Percentiles rank a stretch among this genome's conserved stretches.
Evolutionary conservation across 1,140 invertebrate genomes (phyloP).

Genomic region (Conus betulinus): DNA sequence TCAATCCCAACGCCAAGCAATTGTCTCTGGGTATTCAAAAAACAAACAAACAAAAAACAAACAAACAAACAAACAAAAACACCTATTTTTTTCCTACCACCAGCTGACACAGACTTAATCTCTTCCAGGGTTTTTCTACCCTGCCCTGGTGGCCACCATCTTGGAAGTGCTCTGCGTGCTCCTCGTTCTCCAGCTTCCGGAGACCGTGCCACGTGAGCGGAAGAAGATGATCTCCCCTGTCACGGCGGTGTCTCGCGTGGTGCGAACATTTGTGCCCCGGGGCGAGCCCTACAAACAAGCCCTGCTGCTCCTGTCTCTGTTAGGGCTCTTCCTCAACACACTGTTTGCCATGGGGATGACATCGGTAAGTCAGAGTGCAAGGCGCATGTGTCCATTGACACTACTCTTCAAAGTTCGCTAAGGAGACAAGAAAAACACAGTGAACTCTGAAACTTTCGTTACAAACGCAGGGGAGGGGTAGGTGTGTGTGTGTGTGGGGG

Average conservation of each 20-base stretch:
- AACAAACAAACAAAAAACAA: too few species aligned
- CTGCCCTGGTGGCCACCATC: background rate
- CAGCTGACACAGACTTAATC: too few species aligned
- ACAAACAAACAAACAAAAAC: too few species aligned
- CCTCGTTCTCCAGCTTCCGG: background rate
- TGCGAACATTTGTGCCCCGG: background rate
- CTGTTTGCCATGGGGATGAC: background rate
- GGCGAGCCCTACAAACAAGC: background rate
- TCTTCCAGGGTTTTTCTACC: conserved; percentile 19
- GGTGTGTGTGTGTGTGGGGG: too few species aligned
- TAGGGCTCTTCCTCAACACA: background rate
- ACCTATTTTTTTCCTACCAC: too few species aligned
- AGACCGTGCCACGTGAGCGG: conserved; percentile 28
- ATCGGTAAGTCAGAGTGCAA: background rate
- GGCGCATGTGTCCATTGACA: too few species aligned
- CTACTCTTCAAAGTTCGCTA: too few species aligned
- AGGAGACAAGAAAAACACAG: too few species aligned
- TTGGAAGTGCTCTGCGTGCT: background rate
- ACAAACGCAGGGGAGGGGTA: too few species aligned
- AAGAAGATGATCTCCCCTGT: conserved; percentile 17
- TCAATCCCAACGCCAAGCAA: too few species aligned
- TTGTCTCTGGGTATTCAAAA: too few species aligned
- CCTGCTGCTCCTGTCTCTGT: background rate
- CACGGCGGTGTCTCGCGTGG: background rate
- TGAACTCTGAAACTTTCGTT: too few species aligned